Evolutionary conservation across 2,888 invertebrate species (phyloP), one percentile per base, ranked within the genome.

Genomic region (Zaprionus lineosus): DNA sequence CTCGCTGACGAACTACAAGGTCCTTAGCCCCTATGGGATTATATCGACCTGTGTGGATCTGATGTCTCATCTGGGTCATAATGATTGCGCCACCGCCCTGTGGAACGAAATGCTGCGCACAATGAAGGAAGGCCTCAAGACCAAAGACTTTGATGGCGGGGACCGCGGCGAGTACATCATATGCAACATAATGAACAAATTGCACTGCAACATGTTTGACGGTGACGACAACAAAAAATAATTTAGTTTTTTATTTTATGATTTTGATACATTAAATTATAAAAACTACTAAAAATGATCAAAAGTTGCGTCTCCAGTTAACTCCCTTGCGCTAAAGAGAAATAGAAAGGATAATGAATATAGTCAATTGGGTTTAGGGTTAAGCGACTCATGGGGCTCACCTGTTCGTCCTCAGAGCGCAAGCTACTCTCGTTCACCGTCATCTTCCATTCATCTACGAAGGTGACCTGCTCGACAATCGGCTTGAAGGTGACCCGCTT

Each of bases 11-110:
- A 73, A 72, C 48, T 62, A 61, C 3, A 57, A 66, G 2, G 28
- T 33, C 1, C 70, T 87, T 12, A 84, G 84, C 65, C 83, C 87
- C 8, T 87, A 87, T 43, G 87, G 87, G 21, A 72, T 83, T 33
- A 61, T 87, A 8, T 55, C 69, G 16, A 69, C 86, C 31, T 75
- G 72, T 12, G 68, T 75, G 12, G 83, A 85, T 18, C 55, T 87
- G 5, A 50, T 87, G 21, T 34, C 59, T 4, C 61, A 86, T 47
- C 18, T 87, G 36, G 75, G 72, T 0, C 76, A 77, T 9, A 0
- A 24, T 0, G 18, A 60, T 0, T 85, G 84, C 14, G 74, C 73
- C 7, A 7, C 53, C 0, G 33, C 39, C 0, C 26, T 87, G 3
- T 82, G 76, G 81, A 7, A 18, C 0, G 56, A 75, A 46, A 69